phyloP scores from a whole-genome alignment of 2,888 invertebrate species.

The Agriopis aurantiaria region DNA sequence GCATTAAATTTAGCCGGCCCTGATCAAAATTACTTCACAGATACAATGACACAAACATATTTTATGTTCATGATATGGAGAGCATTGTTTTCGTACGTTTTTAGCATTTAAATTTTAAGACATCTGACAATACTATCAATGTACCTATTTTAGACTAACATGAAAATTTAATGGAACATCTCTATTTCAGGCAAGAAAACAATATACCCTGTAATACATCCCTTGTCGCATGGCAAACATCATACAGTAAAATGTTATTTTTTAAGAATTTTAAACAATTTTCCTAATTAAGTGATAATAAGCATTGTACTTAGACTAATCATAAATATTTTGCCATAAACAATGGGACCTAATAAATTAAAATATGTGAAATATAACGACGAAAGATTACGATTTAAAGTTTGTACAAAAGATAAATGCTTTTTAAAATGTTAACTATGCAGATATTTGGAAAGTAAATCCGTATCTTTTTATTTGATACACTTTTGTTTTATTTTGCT shows the following conservation, averaged over 20 bases:
- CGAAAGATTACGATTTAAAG: slow-evolving; percentile 43
- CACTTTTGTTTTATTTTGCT: slow-evolving; percentile 46
- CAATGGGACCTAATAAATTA: slow-evolving; percentile 48
- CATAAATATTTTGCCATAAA: slow-evolving; percentile 42
- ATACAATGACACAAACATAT: background rate
- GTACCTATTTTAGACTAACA: background rate
- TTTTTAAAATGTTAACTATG: slow-evolving; percentile 73
- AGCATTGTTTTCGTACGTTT: background rate
- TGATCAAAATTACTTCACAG: background rate
- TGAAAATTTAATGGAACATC: background rate
- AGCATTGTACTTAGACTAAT: slow-evolving; percentile 40
- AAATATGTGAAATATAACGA: slow-evolving; percentile 29
- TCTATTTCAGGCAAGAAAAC: slow-evolving; percentile 11
- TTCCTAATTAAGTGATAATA: slow-evolving; percentile 28
- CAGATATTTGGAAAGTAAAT: slow-evolving; percentile 69
- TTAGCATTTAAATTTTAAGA: slow-evolving; percentile 1
- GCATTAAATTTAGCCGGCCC: no score
- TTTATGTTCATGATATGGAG: background rate
- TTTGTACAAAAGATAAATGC: slow-evolving; percentile 67
- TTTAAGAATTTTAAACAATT: slow-evolving; percentile 37
- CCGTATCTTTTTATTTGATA: slow-evolving; percentile 61
- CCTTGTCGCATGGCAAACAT: background rate
- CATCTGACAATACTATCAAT: slow-evolving; percentile 7
- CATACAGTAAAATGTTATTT: slow-evolving; percentile 22
- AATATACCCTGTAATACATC: slow-evolving; percentile 5